Evolutionary conservation across 2,888 invertebrate species (phyloP), one percentile per base, ranked within the genome.

Genomic region (Cataglyphis cursor): DNA sequence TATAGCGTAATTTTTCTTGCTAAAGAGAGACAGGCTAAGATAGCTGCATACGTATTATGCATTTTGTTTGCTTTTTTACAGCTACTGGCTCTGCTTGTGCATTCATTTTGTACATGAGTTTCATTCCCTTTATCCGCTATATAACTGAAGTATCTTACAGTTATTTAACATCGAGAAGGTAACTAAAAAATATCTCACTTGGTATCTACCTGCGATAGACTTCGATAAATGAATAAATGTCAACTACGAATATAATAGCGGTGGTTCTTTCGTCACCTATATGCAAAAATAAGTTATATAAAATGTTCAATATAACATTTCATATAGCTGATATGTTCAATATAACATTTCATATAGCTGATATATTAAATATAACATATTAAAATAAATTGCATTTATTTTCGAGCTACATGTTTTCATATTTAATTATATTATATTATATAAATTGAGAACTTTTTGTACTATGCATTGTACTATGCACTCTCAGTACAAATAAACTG

Each of bases 41-140:
- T 70, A 44, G 8, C 18, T 57, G 15, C 18, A 18, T 68, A 59
- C 21, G 0, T 61, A 8, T 61, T 18, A 48, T 48, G 48, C 18
- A 44, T n/a, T 73, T 70, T 73, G 35, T 83, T 65, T 41, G 12
- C 18, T 48, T 59, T 68, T 64, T 35, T 76, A 81, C 66, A 35
- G 24, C 57, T 85, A 85, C 65, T 68, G 41, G 64, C 59, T 76
- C 62, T 87, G 41, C 59, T 57, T 84, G 81, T 85, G 78, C 87
- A 86, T 81, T 89, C 85, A 24, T 75, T 90, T 90, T 91, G 90
- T 91, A 89, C 89, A 86, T 83, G 76, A 75, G 80, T 89, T 89
- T 82, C 70, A 68, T 84, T 75, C 83, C 66, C 83, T 75, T 90
- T 83, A 85, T n/a, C 59, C 72, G 35, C 24, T 28, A 31, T 62